phyloP scores from a whole-genome alignment of 2,888 invertebrate genomes.

The Papilio demoleus region DNA sequence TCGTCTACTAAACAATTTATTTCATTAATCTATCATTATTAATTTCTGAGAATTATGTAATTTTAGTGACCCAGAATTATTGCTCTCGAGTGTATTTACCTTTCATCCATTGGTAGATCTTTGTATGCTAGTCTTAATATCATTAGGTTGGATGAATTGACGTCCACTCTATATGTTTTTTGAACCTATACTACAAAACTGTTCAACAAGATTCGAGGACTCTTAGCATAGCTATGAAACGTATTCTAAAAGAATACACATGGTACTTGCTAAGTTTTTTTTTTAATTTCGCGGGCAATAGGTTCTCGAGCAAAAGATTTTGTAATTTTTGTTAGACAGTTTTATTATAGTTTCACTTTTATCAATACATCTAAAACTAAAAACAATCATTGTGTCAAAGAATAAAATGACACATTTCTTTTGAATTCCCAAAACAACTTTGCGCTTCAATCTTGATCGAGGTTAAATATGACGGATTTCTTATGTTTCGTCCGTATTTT shows the following conservation, averaged over 20 bases:
- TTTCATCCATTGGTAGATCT: too few species aligned
- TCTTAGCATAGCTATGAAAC: not conserved
- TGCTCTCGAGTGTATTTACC: too few species aligned
- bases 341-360: conserved; percentile 16
- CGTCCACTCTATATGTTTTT: too few species aligned
- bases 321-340: conserved; percentile 9
- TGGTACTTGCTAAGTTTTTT: too few species aligned
- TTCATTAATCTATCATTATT: too few species aligned
- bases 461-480: not conserved
- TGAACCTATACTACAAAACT: too few species aligned
- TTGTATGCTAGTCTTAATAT: too few species aligned
- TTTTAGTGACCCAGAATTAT: too few species aligned
- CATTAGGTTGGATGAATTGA: not conserved
- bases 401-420: conserved; percentile 11
- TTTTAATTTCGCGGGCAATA: not conserved
- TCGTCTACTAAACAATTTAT: too few species aligned
- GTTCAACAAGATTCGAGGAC: not conserved
- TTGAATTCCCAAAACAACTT: conserved; percentile 23
- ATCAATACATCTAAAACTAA: conserved; percentile 12
- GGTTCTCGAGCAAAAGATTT: too few species aligned
- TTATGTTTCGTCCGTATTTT: too few species aligned
- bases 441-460: conserved; percentile 3
- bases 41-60: too few species aligned
- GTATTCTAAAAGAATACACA: not conserved
- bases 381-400: conserved; percentile 21